These are phyloP conservation scores for Acronicta leporina DNA, from an alignment of 2,888 invertebrate genomes.

Conservation along the genomic window DNA sequence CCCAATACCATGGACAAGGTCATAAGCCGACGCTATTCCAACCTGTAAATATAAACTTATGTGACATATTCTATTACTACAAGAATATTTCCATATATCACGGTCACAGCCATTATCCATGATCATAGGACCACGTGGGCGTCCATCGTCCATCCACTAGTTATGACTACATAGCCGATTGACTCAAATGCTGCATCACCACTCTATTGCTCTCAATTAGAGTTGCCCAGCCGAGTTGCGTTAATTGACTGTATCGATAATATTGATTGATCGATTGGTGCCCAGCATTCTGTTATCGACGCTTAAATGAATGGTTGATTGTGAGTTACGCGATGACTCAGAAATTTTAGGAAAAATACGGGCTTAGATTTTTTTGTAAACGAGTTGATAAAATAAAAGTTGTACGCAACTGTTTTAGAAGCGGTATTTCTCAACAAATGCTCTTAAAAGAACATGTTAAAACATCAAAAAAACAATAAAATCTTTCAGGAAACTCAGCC, in stretches of 20 bases:
- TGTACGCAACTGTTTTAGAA: conserved; percentile 8
- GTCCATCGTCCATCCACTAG: conserved; percentile 45
- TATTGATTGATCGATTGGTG: conserved; percentile 85
- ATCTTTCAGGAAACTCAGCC: conserved; percentile 24
- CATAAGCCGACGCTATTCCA: no score
- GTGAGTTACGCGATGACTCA: conserved; percentile 47
- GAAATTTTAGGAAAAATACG: conserved; percentile 28
- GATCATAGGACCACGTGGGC: conserved; percentile 41
- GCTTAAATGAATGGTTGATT: conserved; percentile 49
- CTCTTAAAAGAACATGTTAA: conserved; percentile 41
- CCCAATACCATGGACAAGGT: no score
- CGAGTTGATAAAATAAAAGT: neutral
- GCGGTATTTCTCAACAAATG: conserved; percentile 33
- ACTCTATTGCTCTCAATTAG: conserved; percentile 70
- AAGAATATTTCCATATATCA: conserved; percentile 45
- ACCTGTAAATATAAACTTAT: neutral
- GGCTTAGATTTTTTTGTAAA: conserved; percentile 6
- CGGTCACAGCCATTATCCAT: conserved; percentile 42
- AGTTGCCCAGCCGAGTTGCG: conserved; percentile 65
- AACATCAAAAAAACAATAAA: conserved; percentile 23
- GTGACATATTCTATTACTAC: conserved; percentile 31
- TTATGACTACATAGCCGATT: conserved; percentile 55
- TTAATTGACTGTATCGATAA: conserved; percentile 83
- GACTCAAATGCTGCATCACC: conserved; percentile 59
- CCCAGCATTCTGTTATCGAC: conserved; percentile 50